Percentiles rank a stretch among this genome's conserved stretches.
phyloP scores from a whole-genome alignment of 1,140 invertebrate species.

The Polyergus mexicanus region DNA sequence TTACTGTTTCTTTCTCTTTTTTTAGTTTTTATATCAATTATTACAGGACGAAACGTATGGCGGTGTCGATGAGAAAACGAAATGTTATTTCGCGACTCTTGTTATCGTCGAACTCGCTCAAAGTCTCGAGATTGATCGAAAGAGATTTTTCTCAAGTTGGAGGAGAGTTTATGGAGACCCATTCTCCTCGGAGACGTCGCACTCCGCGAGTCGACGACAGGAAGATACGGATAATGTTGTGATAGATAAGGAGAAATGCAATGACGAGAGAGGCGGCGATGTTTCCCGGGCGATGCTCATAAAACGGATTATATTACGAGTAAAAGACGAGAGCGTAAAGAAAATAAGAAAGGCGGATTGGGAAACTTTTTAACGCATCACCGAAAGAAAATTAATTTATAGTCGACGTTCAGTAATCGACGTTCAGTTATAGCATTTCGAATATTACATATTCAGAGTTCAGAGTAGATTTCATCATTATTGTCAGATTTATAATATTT shows the following conservation, averaged over 20 bases:
- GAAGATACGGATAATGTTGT: slow-evolving; percentile 49
- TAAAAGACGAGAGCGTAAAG: slow-evolving; percentile 23
- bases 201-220: slow-evolving; percentile 16
- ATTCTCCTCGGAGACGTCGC: slow-evolving; percentile 36
- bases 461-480: background rate
- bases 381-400: slow-evolving; percentile 30
- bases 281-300: slow-evolving; percentile 18
- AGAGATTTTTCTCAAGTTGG: slow-evolving; percentile 35
- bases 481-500: slow-evolving; percentile 27
- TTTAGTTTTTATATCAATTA: background rate
- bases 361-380: slow-evolving; percentile 14
- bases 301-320: slow-evolving; percentile 36
- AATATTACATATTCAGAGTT: background rate
- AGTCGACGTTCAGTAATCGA: background rate
- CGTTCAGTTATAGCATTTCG: background rate
- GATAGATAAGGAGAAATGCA: slow-evolving; percentile 48
- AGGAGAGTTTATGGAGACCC: slow-evolving; percentile 5
- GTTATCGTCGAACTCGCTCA: background rate
- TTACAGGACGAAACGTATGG: background rate
- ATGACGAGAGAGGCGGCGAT: background rate
- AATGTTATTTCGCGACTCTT: slow-evolving; percentile 37
- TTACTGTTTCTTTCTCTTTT: background rate
- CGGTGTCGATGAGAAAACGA: background rate
- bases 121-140: slow-evolving; percentile 23
- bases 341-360: background rate